Percentiles rank a stretch among this genome's conserved stretches.
phyloP scores from a whole-genome alignment of 2,888 invertebrate genomes.

The Stegophylla sp. region DNA sequence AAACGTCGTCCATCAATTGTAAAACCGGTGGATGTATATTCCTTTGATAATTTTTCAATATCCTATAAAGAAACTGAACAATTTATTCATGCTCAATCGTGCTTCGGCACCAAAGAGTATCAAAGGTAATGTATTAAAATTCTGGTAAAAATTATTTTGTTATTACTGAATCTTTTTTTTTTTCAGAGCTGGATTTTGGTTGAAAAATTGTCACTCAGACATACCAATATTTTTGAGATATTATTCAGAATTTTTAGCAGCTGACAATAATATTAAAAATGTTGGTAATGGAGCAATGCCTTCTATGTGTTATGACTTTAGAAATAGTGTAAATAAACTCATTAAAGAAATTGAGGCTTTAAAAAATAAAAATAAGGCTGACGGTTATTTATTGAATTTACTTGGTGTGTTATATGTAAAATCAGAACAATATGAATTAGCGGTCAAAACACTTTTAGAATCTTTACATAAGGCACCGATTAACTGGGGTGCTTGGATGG shows the following conservation, averaged over 20 bases:
- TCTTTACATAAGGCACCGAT: conserved; percentile 81
- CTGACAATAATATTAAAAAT: conserved; percentile 45
- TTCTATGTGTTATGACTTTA: conserved; percentile 40
- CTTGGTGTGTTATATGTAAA: conserved; percentile 91
- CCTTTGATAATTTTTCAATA: conserved; percentile 20
- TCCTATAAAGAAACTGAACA: conserved; percentile 53
- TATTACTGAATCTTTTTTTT: neutral
- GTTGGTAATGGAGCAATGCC: conserved; percentile 41
- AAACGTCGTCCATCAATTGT: neutral
- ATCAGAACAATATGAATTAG: conserved; percentile 79
- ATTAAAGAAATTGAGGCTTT: neutral
- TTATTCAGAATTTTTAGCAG: conserved; percentile 54
- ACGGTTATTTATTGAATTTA: conserved; percentile 86
- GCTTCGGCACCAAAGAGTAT: conserved; percentile 90
- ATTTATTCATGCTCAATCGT: conserved; percentile 82
- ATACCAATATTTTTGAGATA: conserved; percentile 44
- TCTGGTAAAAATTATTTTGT: neutral
- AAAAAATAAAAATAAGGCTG: conserved; percentile 69
- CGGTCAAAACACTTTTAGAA: conserved; percentile 79
- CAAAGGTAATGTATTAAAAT: conserved; percentile 33
- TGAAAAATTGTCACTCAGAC: conserved; percentile 42
- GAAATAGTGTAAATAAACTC: neutral
- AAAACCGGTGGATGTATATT: conserved; percentile 21
- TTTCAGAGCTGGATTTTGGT: conserved; percentile 35
- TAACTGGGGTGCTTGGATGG: conserved; percentile 95